Conservation (phyloP, 2,797 vertebrate species). For the Cyclura pinguis region DNA sequence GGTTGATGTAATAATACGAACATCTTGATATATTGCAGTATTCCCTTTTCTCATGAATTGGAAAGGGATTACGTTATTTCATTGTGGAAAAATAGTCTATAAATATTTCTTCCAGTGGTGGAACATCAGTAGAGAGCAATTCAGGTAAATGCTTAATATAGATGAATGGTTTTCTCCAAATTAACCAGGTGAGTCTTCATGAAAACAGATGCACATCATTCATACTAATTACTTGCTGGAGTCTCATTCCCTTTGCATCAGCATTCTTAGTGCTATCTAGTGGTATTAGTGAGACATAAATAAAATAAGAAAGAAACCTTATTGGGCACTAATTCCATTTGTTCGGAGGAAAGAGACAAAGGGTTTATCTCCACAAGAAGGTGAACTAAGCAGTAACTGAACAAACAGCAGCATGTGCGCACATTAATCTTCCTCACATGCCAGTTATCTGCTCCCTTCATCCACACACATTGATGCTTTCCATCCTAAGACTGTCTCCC, state of each 20-base stretch:
- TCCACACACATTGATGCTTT: background rate
- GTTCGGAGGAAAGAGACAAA: conserved; percentile 18
- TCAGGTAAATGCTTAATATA: conserved; percentile 34
- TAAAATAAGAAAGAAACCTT: background rate
- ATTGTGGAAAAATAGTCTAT: background rate
- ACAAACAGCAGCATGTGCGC: background rate
- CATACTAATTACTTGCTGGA: conserved; percentile 34
- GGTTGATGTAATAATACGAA: conserved; percentile 23
- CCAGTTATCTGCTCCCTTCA: background rate
- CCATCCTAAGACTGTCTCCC: background rate
- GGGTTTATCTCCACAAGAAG: conserved; percentile 8
- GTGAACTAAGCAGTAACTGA: conserved; percentile 20
- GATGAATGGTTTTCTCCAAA: conserved; percentile 29
- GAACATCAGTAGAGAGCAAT: conserved; percentile 12
- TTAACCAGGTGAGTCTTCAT: conserved; percentile 26
- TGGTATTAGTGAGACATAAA: background rate
- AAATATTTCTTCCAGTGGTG: background rate
- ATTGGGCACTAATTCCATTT: conserved; percentile 15
- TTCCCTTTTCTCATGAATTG: background rate
- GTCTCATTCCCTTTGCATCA: conserved; percentile 30
- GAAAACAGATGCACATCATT: conserved; percentile 39
- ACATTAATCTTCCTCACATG: conserved; percentile 2
- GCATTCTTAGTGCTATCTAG: conserved; percentile 18
- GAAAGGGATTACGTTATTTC: conserved; percentile 12
- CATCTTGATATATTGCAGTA: background rate